Evolutionary conservation across 1,140 invertebrate genomes (phyloP), one percentile per base, ranked within the genome.

Genomic region (Battus philenor): DNA sequence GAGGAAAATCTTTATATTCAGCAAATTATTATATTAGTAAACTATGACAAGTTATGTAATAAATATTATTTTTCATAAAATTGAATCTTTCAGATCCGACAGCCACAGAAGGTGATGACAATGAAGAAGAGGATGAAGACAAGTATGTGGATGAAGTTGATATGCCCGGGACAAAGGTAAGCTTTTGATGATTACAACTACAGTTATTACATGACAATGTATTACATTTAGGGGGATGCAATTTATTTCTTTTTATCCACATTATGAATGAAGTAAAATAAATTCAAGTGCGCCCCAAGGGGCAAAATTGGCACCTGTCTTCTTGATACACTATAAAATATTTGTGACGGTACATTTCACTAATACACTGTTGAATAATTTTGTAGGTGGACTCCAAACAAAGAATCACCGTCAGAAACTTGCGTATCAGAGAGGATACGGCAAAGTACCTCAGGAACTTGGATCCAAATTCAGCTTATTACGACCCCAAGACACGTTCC

Each of bases 361-460:
- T n/a, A n/a, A n/a, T n/a, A n/a, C n/a, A n/a, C n/a, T n/a, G n/a
- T n/a, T n/a, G n/a, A n/a, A n/a, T n/a, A n/a, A n/a, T n/a, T n/a
- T n/a, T n/a, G n/a, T 47, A 87, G 85, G 97, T 99, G 2, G 98
- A 99, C 68, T 98, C 95, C 1, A 98, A 99, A 85, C 98, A 99
- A 76, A 90, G 98, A 63, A 99, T 99, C 70, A 99, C 96, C 15
- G 97, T 99, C 0, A 87, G 98, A 69, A 99, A 99, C 89, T 87
- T 99, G 48, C 90, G 98, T 68, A 99, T 99, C 54, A 89, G 98
- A 59, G 98, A 99, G 87, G 98, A 99, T 78, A 99, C 97, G 0
- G 98, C 98, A 0, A 99, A 99, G 87, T 99, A 99, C 88, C 86
- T 99, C 30, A 88, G 97, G 30, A 99, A 99, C 86, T 89, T 99